Evolutionary conservation across 1,140 invertebrate species (phyloP), one percentile per base, ranked within the genome.

Genomic region (Drosophila lowei): DNA sequence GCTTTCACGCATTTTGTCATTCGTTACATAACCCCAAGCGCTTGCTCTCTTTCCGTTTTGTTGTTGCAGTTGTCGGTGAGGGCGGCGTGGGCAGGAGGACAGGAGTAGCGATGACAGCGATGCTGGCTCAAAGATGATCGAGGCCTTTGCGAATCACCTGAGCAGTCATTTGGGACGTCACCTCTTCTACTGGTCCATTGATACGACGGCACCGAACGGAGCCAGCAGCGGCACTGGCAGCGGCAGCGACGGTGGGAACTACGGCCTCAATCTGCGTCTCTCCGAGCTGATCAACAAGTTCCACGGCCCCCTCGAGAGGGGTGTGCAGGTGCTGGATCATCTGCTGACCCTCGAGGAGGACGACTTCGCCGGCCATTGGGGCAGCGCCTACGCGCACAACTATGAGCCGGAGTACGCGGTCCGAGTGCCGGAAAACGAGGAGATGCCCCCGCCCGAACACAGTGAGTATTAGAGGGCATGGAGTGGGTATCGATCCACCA

Each of bases 201-300:
- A 83, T 47, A 78, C 83, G 57, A 38, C 34, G 34, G 34, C 34
- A 4, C 3, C 34, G 34, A 9, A 38, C 34, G 11, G 34, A 38
- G 34, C 11, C 34, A 38, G 34, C 61, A 50, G 47, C 38, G 48
- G 47, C 65, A 43, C 49, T 43, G 56, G 81, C 60, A 65, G 47
- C 62, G 50, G 58, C 34, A 21, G 57, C 42, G 38, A 54, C 58
- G 58, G 57, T 49, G 47, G 68, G 49, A 63, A 90, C 30, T 91
- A 92, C 92, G 91, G 92, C 75, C 80, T 93, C 72, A 89, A 92
- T 64, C 92, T 93, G 86, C 89, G 92, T 77, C 91, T 92, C 70
- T 92, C 92, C 34, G 91, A 93, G 68, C 90, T 92, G 65, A 92
- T 93, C 4, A 92, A 89, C 55, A 92, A 92, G 79, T 90, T 91